Evolutionary conservation across 1,140 invertebrate genomes (phyloP), one percentile per base, ranked within the genome.

Genomic region (Ylistrum balloti): DNA sequence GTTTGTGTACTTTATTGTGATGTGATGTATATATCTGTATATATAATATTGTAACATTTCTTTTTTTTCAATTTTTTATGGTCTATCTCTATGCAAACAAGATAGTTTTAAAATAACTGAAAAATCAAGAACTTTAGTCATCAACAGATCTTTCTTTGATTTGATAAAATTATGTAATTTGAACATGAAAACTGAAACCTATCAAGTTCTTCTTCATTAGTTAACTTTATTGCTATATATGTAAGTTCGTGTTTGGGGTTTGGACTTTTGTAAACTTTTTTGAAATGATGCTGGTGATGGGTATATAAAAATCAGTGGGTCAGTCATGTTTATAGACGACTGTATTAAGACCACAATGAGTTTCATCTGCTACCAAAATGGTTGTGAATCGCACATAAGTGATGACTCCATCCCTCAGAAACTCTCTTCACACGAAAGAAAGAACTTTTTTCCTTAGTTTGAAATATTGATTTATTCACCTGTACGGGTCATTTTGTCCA

Each of bases 391-490:
- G 15, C 22, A 45, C 41, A 45, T 45, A 17, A 17, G 0, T 28
- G 56, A 74, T 74, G 3, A 74, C n/a, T 17, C 56, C n/a, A 28
- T n/a, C 56, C 22, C 5, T 74, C 56, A 28, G 0, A n/a, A 74
- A 28, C 17, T 74, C 9, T 28, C n/a, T 74, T 74, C n/a, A 7
- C 20, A 28, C n/a, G 0, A 17, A 74, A 74, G n/a, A 74, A 74
- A 17, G 1, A 74, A 74, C 17, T 28, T 28, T 7, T 38, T 13
- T 38, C 5, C 13, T 38, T 28, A 74, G 28, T 5, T 9, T 28
- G n/a, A 17, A 74, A 74, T 74, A 74, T 74, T 74, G 56, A 74
- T 74, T 74, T 74, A 7, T 74, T 74, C 56, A 74, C 22, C 56
- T 74, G 3, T 74, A 5, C 22, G 28, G 28, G n/a, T 74, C 56